Evolutionary conservation across 2,797 vertebrate genomes (phyloP).

Genomic region (Oreortyx pictus): DNA sequence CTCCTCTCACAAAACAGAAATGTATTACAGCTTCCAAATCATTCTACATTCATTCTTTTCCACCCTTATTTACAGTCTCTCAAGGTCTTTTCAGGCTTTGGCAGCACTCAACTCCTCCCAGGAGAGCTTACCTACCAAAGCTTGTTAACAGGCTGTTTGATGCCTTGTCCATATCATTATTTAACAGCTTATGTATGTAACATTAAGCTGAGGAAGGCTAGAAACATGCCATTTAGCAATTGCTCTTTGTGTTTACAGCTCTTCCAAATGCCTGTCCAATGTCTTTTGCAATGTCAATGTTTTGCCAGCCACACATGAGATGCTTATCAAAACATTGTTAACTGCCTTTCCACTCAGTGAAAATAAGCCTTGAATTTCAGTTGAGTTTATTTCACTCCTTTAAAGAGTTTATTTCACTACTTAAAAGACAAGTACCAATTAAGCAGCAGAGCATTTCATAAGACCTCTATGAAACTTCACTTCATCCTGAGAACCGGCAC

Average conservation of each 20-base stretch:
- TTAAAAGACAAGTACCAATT: neutral
- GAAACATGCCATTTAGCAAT: neutral
- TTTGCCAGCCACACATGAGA: neutral
- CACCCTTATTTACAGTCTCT: neutral
- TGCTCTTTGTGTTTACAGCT: neutral
- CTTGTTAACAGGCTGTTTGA: neutral
- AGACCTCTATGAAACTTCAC: neutral
- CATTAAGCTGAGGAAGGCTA: neutral
- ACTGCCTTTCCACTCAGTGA: neutral
- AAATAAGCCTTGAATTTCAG: neutral
- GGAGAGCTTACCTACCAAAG: neutral
- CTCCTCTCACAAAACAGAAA: neutral
- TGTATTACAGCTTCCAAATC: neutral
- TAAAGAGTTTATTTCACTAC: neutral
- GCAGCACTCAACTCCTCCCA: neutral
- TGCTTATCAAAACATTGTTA: neutral
- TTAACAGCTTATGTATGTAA: neutral
- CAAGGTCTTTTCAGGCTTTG: neutral
- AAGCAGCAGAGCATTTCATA: neutral
- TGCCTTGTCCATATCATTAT: neutral
- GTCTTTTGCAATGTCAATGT: neutral
- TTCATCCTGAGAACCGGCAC: neutral
- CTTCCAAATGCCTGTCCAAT: neutral
- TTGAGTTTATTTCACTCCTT: neutral
- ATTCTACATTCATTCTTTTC: neutral